Conservation (phyloP, 92 coral and sea anemone species). For the Heliopora coerulea region DNA sequence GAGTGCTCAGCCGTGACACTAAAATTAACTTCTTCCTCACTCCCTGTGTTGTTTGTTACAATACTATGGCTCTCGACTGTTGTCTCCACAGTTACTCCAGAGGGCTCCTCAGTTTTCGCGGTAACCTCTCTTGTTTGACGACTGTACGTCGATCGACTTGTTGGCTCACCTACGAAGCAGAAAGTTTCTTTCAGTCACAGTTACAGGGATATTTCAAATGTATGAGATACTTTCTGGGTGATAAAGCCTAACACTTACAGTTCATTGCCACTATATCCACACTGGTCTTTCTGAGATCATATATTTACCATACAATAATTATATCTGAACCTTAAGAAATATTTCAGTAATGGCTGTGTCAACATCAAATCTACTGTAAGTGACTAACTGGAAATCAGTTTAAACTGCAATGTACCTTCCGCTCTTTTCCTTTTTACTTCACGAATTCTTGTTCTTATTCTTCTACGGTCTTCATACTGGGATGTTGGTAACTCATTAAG, state of each 20-base stretch:
- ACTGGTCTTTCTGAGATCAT: too few relatives aligned
- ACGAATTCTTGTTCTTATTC: constrained; percentile 72
- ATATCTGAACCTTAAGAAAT: too few relatives aligned
- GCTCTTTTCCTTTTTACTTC: constrained; percentile 61
- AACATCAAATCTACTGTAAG: too few relatives aligned
- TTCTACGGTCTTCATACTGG: constrained; percentile 80
- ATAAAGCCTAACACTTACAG: too few relatives aligned
- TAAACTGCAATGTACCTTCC: constrained; percentile 1
- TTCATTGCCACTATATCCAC: too few relatives aligned
- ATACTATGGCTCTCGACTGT: not conserved
- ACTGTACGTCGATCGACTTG: not conserved
- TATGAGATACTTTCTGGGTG: not conserved
- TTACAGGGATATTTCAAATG: not conserved
- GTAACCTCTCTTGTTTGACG: constrained; percentile 22
- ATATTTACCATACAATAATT: too few relatives aligned
- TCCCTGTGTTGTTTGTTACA: not conserved
- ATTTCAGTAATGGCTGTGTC: too few relatives aligned
- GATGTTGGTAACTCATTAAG: constrained; percentile 83
- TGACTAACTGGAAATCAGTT: too few relatives aligned
- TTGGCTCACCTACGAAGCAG: not conserved
- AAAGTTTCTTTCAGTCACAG: too few relatives aligned
- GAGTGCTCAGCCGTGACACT: constrained; percentile 16
- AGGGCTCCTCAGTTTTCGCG: constrained; percentile 11
- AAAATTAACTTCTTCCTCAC: constrained; percentile 3
- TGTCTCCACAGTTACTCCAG: not conserved